These are phyloP conservation scores for Nansenia antarctica DNA, from an alignment of 2,113 vertebrate species.

Conservation along the genomic window DNA sequence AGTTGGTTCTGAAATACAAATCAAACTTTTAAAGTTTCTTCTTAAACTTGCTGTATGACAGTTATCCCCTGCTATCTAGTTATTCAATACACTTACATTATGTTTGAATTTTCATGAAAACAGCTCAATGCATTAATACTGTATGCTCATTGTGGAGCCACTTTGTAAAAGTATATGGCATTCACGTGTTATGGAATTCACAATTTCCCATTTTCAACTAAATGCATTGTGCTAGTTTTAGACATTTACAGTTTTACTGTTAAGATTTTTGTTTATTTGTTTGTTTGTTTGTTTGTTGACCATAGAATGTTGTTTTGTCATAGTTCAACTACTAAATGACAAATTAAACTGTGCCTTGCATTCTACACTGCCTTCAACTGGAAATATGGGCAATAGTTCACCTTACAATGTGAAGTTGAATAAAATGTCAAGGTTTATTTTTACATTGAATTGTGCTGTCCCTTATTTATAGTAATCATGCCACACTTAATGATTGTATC, in stretches of 20 bases:
- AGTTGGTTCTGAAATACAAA: constrained; percentile 5
- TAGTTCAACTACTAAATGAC: constrained; percentile 43
- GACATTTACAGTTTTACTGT: constrained; percentile 45
- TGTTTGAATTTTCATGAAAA: background rate
- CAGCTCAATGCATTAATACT: background rate
- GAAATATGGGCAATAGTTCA: constrained; percentile 50
- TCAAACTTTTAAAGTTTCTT: constrained; percentile 6
- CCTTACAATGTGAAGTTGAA: constrained; percentile 75
- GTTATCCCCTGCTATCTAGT: constrained; percentile 22
- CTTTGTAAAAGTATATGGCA: constrained; percentile 51
- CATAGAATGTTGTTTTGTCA: constrained; percentile 53
- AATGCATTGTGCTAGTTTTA: constrained; percentile 37
- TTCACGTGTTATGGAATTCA: constrained; percentile 24
- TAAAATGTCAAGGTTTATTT: constrained; percentile 79
- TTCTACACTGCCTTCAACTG: constrained; percentile 65
- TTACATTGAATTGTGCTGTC: constrained; percentile 58
- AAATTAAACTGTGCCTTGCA: constrained; percentile 67
- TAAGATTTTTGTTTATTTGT: constrained; percentile 40
- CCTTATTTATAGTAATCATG: background rate
- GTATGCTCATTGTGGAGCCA: constrained; percentile 33
- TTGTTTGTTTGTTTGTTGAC: constrained; percentile 43
- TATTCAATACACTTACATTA: constrained; percentile 19
- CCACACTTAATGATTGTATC: background rate
- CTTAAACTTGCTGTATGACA: constrained; percentile 22
- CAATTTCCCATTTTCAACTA: constrained; percentile 40